Evolutionary conservation across 2,797 vertebrate species (phyloP).

Genomic region (Diplodus sargus): DNA sequence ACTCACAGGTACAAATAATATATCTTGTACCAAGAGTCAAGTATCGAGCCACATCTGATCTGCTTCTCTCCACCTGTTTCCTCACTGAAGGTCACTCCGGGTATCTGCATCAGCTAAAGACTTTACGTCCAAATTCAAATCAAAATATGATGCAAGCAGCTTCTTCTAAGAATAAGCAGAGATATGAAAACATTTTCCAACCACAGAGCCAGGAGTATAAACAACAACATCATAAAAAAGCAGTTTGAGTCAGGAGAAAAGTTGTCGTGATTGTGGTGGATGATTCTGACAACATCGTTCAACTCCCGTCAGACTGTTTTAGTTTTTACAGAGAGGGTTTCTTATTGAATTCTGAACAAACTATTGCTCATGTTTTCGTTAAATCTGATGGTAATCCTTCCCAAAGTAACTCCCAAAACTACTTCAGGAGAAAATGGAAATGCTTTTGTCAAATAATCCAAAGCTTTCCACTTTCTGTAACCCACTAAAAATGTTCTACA

Average conservation of each 20-base stretch:
- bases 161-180: background rate
- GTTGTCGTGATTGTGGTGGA: background rate
- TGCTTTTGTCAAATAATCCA: background rate
- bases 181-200: background rate
- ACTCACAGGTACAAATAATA: background rate
- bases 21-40: background rate
- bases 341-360: background rate
- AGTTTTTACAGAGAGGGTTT: background rate
- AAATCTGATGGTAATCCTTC: background rate
- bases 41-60: background rate
- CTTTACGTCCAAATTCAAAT: background rate
- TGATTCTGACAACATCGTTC: background rate
- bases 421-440: background rate
- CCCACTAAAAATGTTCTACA: background rate
- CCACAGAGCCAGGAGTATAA: background rate
- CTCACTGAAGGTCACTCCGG: background rate
- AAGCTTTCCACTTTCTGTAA: background rate
- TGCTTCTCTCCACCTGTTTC: background rate
- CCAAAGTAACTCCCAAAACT: background rate
- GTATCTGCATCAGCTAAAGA: background rate
- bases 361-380: background rate
- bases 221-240: background rate
- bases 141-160: background rate
- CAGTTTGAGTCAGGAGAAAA: background rate
- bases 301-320: background rate